Conservation (phyloP, 1,140 invertebrate genomes). For the Drosophila kohkoa region DNA sequence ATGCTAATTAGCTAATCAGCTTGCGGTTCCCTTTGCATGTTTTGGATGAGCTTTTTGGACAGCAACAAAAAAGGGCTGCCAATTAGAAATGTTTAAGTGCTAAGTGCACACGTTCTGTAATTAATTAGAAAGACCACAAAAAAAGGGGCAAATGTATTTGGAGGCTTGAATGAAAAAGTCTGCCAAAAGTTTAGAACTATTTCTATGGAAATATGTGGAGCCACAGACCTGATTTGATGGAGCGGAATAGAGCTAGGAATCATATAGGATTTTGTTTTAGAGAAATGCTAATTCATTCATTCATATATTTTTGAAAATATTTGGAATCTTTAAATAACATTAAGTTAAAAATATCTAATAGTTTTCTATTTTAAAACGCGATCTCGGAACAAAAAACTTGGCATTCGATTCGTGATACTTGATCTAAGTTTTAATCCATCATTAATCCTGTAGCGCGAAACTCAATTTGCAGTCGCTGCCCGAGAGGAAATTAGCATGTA, state of each 20-base stretch:
- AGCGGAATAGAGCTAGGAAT: not conserved
- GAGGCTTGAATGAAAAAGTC: not conserved
- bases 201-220: not conserved
- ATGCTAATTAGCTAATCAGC: constrained; percentile 69
- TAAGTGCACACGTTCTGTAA: constrained; percentile 20
- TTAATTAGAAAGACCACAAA: constrained; percentile 13
- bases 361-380: not conserved
- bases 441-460: constrained; percentile 19
- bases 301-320: too few relatives aligned
- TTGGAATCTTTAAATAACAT: not conserved
- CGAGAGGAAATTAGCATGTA: constrained; percentile 28
- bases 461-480: constrained; percentile 34
- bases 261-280: not conserved
- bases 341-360: not conserved
- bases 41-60: not conserved
- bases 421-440: constrained; percentile 4
- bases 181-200: not conserved
- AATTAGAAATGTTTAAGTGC: constrained; percentile 21
- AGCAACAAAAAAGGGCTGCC: not conserved
- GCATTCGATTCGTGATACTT: not conserved
- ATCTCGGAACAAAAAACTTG: not conserved
- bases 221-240: not conserved
- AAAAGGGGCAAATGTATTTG: not conserved
- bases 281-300: not conserved
- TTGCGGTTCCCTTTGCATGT: constrained; percentile 29